Base-by-base conservation (phyloP, 1,140 invertebrate genomes). In the Lasaia peninsularis region DNA sequence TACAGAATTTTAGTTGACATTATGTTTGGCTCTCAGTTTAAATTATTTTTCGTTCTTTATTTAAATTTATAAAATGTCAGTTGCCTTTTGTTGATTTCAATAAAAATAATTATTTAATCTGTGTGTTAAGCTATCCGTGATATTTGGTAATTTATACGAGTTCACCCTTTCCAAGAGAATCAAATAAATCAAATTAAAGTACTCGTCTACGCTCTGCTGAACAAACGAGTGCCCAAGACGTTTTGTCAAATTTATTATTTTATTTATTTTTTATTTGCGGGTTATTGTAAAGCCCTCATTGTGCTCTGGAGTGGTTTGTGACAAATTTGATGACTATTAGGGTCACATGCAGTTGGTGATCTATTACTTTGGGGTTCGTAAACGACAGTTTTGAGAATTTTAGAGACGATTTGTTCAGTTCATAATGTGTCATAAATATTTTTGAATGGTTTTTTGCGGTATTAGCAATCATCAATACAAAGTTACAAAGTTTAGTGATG, bases 171-270 rank as follows among this genome's bases (percentile, higher is more conserved):
- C 64, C 52, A 48, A 75, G 60, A 57, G 76, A 78, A 77, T 80
- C 76, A 80, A 79, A 86, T 88, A 88, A 86, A 88, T 88, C 85
- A 86, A 86, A 86, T 84, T 84, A 84, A 81, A 83, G 71, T 60
- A 86, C 76, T 84, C 66, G 61, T 76, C 67, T 65, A 78, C 83
- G 85, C 85, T 80, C 62, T 71, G 63, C 52, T 65, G 73, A 82
- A 66, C 77, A 71, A 75, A 73, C 72, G 78, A 88, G 83, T 86
- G 85, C 77, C 77, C 79, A 88, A 88, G 85, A 88, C 85, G 85
- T 88, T 88, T 88, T 88, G 85, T 88, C 77, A 85, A 84, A 84
- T 88, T 85, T 88, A 88, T 88, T 88, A 86, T 88, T 85, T 88
- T 86, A 86, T 88, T 88, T 86, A 81, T 81, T 82, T 82, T 88